Conservation (phyloP, 2,113 vertebrate genomes). For the Archilochus colubris region DNA sequence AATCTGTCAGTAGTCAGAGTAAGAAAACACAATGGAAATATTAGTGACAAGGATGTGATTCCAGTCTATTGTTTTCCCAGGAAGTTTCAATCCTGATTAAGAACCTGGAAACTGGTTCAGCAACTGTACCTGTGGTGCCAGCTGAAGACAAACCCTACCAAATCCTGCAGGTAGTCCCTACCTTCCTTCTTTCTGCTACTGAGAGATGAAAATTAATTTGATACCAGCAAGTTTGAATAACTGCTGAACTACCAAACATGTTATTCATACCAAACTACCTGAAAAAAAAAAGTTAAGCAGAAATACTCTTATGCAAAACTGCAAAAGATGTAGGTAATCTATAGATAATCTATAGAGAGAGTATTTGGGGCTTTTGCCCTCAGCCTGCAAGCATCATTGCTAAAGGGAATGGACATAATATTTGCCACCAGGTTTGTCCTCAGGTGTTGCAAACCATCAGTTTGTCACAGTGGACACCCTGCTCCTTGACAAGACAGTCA, state of each 20-base stretch:
- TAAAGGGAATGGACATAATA: fast-evolving
- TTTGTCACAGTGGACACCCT: background rate
- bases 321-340: too few species aligned
- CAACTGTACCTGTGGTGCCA: background rate
- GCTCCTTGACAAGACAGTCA: background rate
- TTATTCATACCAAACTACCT: background rate
- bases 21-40: background rate
- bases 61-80: background rate
- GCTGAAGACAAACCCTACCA: background rate
- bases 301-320: background rate
- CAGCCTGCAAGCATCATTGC: background rate
- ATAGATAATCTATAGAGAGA: too few species aligned
- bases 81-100: background rate
- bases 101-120: background rate
- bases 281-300: background rate
- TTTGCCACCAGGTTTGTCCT: background rate
- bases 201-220: background rate
- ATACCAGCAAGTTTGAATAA: background rate
- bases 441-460: background rate
- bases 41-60: background rate
- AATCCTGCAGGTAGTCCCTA: background rate
- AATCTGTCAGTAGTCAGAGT: background rate
- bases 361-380: background rate
- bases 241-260: background rate
- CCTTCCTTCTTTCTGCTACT: background rate